Percentiles rank a stretch among this genome's conserved stretches.
Evolutionary conservation across 2,113 vertebrate genomes (phyloP).

Genomic region (Tapirus terrestris): DNA sequence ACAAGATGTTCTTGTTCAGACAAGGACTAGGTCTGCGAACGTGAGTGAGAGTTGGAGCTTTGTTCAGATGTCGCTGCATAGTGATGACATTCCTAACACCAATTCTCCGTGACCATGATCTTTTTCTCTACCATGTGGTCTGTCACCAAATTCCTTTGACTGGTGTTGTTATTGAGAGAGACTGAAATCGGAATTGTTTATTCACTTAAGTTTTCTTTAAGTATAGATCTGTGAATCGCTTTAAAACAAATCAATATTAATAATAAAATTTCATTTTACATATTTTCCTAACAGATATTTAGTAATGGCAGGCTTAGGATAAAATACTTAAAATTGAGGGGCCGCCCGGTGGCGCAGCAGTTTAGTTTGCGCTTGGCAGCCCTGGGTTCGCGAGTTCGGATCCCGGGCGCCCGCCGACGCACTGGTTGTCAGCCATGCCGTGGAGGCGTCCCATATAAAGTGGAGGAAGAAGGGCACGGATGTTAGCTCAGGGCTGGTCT

Average conservation of each 20-base stretch:
- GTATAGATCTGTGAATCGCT: neutral
- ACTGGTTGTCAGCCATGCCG: no score
- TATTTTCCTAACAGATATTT: neutral
- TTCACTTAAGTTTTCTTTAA: slow-evolving; percentile 36
- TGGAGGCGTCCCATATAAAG: no score
- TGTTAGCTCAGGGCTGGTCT: no score
- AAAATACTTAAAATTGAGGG: slow-evolving; percentile 29
- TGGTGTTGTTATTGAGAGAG: neutral
- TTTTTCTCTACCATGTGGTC: neutral
- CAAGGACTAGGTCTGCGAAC: neutral
- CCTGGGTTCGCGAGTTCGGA: no score
- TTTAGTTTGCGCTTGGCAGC: no score
- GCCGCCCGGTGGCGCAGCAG: no score
- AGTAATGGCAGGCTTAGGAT: neutral
- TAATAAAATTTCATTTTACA: neutral
- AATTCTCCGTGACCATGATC: neutral
- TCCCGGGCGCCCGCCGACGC: no score
- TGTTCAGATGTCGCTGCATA: neutral
- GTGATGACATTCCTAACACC: neutral
- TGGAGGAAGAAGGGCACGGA: no score
- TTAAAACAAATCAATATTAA: neutral
- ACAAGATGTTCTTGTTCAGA: neutral
- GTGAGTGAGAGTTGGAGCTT: neutral
- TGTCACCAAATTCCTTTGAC: neutral
- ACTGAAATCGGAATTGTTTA: neutral